phyloP scores from a whole-genome alignment of 2,888 invertebrate genomes.

The Tholera decimalis region DNA sequence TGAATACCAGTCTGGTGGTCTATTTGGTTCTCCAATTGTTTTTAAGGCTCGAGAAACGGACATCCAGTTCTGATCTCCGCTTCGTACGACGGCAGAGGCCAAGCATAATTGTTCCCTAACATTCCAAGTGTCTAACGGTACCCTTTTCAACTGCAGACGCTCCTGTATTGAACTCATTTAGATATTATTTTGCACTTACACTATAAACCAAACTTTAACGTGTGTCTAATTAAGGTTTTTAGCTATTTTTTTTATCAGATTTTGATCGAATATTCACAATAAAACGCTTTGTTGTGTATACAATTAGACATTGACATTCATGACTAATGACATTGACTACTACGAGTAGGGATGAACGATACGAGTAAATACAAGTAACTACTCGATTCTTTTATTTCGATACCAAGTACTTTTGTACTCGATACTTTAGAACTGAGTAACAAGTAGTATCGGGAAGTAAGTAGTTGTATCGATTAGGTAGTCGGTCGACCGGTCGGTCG shows the following conservation, averaged over 20 bases:
- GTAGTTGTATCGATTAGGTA: no score
- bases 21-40: conserved; percentile 94
- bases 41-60: conserved; percentile 96
- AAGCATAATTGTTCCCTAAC: conserved; percentile 96
- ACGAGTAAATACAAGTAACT: no score
- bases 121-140: conserved; percentile 96
- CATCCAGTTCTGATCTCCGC: conserved; percentile 98
- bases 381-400: no score
- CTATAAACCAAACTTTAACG: background rate
- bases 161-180: conserved; percentile 88
- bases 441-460: no score
- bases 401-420: no score
- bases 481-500: no score
- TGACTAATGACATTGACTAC: conserved; percentile 10
- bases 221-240: background rate
- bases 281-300: conserved; percentile 36
- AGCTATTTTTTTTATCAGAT: conserved; percentile 13
- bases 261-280: conserved; percentile 31
- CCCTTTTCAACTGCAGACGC: conserved; percentile 92
- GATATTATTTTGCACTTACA: conserved; percentile 52
- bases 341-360: no score
- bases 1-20: conserved; percentile 97
- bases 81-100: conserved; percentile 96
- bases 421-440: no score
- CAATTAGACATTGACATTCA: conserved; percentile 39